phyloP scores from a whole-genome alignment of 2,888 invertebrate species.

The Palloptera scutellata region DNA sequence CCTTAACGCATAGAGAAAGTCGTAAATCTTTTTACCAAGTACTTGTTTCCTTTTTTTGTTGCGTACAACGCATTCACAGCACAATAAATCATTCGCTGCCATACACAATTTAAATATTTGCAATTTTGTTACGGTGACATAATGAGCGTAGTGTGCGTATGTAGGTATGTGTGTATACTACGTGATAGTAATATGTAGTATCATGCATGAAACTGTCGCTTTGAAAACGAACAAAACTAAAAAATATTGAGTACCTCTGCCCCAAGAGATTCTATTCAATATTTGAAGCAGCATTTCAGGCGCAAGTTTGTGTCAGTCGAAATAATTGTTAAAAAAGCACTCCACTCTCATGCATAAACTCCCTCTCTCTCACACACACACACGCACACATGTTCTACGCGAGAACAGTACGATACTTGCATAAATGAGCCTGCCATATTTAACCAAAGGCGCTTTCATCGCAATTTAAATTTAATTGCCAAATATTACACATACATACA shows the following conservation, averaged over 20 bases:
- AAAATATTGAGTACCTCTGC: not conserved
- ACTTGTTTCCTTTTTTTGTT: not conserved
- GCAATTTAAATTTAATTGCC: slow-evolving; percentile 13
- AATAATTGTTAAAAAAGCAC: no score
- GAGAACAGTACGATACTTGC: no score
- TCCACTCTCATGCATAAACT: no score
- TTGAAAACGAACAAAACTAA: not conserved
- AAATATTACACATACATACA: not conserved
- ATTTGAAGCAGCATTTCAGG: no score
- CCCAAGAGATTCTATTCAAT: not conserved
- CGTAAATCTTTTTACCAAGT: slow-evolving; percentile 39
- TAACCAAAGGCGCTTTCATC: not conserved
- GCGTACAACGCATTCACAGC: not conserved
- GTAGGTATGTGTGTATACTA: not conserved
- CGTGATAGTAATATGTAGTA: not conserved
- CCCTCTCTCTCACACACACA: no score
- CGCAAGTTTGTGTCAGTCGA: no score
- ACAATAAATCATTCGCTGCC: slow-evolving; percentile 46
- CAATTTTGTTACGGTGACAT: slow-evolving; percentile 37
- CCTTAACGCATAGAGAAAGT: slow-evolving; percentile 18
- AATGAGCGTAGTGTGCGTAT: not conserved
- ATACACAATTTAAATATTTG: slow-evolving; percentile 47
- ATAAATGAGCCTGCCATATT: not conserved
- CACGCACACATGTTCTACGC: no score
- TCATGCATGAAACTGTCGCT: no score